Base-by-base conservation (phyloP, 2,888 invertebrate genomes). In the Sepiola atlantica region DNA sequence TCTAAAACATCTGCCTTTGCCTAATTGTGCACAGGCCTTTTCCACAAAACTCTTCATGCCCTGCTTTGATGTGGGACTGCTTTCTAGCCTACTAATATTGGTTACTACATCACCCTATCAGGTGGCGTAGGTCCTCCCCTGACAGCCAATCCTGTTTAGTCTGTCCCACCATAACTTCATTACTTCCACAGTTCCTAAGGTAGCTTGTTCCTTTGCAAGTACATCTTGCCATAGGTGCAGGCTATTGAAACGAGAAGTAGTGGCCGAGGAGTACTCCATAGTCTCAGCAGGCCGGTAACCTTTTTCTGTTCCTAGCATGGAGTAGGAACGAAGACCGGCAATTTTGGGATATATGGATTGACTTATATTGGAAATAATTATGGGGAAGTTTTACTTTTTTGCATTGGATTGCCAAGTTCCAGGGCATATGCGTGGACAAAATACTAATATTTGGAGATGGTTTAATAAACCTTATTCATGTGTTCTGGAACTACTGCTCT, bases 291-390 rank as follows among this genome's bases (percentile, higher is more conserved):
- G 92, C 92, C 92, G 92, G 92, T 92, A 55, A n/a, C 92, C 92
- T 45, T 45, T 55, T 92, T 92, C 92, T 92, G 45, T n/a, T 91
- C 35, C 92, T 77, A 92, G 55, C 45, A 92, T 92, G 92, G 92
- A 92, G 55, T 92, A 92, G 92, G 92, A 55, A 92, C 92, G n/a
- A 92, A 92, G 45, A 45, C 92, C 92, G 92, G 92, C 92, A 92
- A 92, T 92, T 92, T 92, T 92, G 92, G 92, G 92, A 92, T 92
- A 92, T 92, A 92, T 45, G 92, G 92, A 92, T 55, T 92, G 92
- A 92, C 92, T 55, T 54, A 55, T n/a, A 28, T 54, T n/a, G 92
- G 92, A 55, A 55, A 55, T 54, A 77, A 77, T 77, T 77, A 77
- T 77, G 77, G 77, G 77, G 54, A 92, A 92, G 35, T 92, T n/a